Evolutionary conservation across 2,113 vertebrate species (phyloP), one percentile per base, ranked within the genome.

Genomic region (Laticauda colubrina): DNA sequence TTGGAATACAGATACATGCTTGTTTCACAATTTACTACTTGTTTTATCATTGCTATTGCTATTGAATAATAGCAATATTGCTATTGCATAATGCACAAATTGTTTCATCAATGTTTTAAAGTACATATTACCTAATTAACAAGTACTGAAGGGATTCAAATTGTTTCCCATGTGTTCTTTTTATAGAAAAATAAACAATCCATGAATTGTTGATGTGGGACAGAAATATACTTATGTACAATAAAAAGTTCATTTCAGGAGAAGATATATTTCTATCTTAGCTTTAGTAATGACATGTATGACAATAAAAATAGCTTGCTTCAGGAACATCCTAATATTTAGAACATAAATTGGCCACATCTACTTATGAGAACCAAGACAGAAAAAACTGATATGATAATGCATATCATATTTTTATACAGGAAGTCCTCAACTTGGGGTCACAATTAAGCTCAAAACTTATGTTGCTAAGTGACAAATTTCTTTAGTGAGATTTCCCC

Each of bases 21-120:
- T 90, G 15, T 56, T 57, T 93, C 53, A 61, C 54, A 39, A 29
- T 88, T 89, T 91, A 48, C 91, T 51, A 29, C 64, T 90, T 69
- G 34, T 89, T 94, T 90, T 56, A 43, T 91, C 45, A 85, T 56
- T 91, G 55, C 91, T 93, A 10, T 48, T 85, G 64, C 23, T 93
- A 10, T 48, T 85, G 64, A 29, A 18, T 64, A 89, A 64, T 69
- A 56, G 48, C 48, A 9, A 51, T 51, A 51, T 9, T 91, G 55
- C 91, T 93, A 10, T 48, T 85, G 64, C 39, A 18, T 64, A 89
- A 64, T 69, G 51, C 56, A 59, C 61, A 89, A 29, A 34, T 64
- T 4, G 34, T 61, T 88, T 55, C 89, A 89, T 59, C 34, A 85
- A 45, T 90, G 9, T 87, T 57, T 90, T 57, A 51, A 39, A 59